Evolutionary conservation across 2,113 vertebrate genomes (phyloP), one percentile per base, ranked within the genome.

Genomic region (Microtus oregoni): DNA sequence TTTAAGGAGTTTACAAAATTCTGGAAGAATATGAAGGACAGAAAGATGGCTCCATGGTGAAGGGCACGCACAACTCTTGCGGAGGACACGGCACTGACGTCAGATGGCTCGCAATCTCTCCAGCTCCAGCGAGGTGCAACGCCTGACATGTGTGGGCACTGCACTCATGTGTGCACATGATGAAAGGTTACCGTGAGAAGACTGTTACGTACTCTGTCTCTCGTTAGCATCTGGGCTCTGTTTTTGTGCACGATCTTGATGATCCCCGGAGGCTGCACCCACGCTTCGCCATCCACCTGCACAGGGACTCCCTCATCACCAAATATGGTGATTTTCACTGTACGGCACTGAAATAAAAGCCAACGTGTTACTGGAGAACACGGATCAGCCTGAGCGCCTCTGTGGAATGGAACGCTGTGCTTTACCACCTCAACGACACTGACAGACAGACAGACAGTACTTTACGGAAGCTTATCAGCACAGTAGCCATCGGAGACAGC

Each of bases 241-340:
- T 99, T 99, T 98, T 99, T 99, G 98, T 99, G 99, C 92, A 99
- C 98, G 91, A 99, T 99, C 98, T 99, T 99, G 98, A 99, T 99
- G 96, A 99, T 99, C 41, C 99, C 99, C 0, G 99, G 99, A 47
- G 99, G 99, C 94, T 99, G 99, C 94, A 99, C 99, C 99, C 99
- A 99, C 3, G 99, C 99, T 97, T 99, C 99, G 2, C 99, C 99
- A 81, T 99, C 99, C 4, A 99, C 99, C 98, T 99, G 99, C 76
- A 99, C 99, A 17, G 99, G 99, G 76, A 99, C 99, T 1, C 99
- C 99, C 98, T 99, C 99, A 47, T 99, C 99, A 35, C 99, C 99
- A 97, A 99, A 98, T 97, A 99, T 99, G 72, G 99, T 99, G 97
- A 99, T 99, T 98, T 99, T 99, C 93, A 99, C 99, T 0, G 99